These are phyloP conservation scores for Plodia interpunctella DNA, from an alignment of 1,140 invertebrate species.

Conservation along the genomic window DNA sequence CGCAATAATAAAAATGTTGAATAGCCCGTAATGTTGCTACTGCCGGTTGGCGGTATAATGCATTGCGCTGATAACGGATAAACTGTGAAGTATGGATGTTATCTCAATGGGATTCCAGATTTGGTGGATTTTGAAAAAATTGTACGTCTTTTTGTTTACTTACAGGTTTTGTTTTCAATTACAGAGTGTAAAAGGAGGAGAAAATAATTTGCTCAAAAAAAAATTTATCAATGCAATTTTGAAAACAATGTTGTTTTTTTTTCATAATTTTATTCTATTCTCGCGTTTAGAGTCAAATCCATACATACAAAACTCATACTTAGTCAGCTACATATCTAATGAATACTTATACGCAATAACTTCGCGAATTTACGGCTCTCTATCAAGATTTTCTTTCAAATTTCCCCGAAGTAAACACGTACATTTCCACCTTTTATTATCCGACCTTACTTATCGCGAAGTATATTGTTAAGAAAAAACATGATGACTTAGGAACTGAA, in stretches of 20 bases:
- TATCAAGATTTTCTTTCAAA: constrained; percentile 46
- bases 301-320: background rate
- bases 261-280: too few species aligned
- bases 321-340: background rate
- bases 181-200: too few species aligned
- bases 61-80: constrained; percentile 72
- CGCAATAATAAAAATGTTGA: constrained; percentile 76
- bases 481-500: constrained; percentile 75
- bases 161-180: too few species aligned
- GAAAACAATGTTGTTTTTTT: too few species aligned
- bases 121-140: constrained; percentile 5
- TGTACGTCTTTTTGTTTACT: background rate
- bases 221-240: too few species aligned
- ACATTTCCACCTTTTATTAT: constrained; percentile 67
- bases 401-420: constrained; percentile 38
- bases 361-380: constrained; percentile 39
- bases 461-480: constrained; percentile 70
- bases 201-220: too few species aligned
- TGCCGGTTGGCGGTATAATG: constrained; percentile 45
- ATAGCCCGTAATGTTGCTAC: constrained; percentile 72
- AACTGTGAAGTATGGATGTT: constrained; percentile 45
- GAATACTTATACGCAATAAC: constrained; percentile 17
- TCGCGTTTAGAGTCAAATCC: background rate
- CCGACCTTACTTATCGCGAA: constrained; percentile 62
- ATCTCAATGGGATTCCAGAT: constrained; percentile 20